Percentiles rank a stretch among this genome's conserved stretches.
These are phyloP conservation scores for Bombycilla garrulus DNA, from an alignment of 2,113 vertebrate species.

Conservation along the genomic window DNA sequence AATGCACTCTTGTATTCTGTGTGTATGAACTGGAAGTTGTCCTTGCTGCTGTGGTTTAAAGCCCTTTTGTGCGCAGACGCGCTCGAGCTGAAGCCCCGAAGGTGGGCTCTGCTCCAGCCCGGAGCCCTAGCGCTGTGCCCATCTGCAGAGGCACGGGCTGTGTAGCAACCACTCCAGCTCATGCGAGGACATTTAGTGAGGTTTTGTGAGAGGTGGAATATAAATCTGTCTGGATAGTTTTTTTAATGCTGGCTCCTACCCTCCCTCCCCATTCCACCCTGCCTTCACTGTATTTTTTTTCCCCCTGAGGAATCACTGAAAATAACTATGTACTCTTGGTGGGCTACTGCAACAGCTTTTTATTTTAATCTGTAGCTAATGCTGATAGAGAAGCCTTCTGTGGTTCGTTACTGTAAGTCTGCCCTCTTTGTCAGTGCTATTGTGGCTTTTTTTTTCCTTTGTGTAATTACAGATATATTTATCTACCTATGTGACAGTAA, in stretches of 20 bases:
- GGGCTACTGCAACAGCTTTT: background rate
- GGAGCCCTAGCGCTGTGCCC: rapidly evolving
- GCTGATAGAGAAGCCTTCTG: background rate
- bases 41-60: background rate
- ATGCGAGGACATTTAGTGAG: rapidly evolving
- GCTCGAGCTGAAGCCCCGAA: rapidly evolving
- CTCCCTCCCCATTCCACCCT: background rate
- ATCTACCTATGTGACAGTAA: background rate
- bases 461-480: background rate
- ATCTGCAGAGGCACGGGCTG: rapidly evolving
- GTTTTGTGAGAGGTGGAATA: background rate
- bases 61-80: rapidly evolving
- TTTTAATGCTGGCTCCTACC: background rate
- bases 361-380: background rate
- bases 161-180: rapidly evolving
- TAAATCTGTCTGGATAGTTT: background rate
- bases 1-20: rapidly evolving
- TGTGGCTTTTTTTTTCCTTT: background rate
- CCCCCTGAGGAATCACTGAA: background rate
- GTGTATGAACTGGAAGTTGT: background rate
- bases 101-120: background rate
- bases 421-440: background rate
- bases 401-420: background rate
- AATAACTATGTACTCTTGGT: background rate
- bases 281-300: rapidly evolving